Evolutionary conservation across 37 sponge, comb jelly and placozoan species (phyloP).

Genomic region (Crambe crambe): DNA sequence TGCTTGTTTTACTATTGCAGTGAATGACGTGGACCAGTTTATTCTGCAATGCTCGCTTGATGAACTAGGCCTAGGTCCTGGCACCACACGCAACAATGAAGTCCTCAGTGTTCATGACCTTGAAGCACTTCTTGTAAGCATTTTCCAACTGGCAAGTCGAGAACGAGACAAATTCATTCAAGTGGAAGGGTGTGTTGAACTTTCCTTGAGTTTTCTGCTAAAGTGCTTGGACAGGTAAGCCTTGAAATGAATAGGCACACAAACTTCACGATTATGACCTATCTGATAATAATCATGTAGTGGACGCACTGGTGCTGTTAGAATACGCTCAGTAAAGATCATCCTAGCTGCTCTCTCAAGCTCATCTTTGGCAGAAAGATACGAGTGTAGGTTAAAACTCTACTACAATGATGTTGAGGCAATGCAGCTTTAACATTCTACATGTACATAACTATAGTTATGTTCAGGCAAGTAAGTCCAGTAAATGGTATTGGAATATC

Average conservation of each 20-base stretch:
- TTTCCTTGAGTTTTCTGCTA: conserved; percentile 66
- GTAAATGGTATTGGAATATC: conserved; percentile 29
- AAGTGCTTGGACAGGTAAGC: conserved; percentile 66
- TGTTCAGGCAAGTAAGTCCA: conserved; percentile 29
- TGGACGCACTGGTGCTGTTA: conserved; percentile 74
- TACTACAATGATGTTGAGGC: too few species aligned
- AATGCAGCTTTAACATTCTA: background rate
- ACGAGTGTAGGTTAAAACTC: conserved; percentile 49
- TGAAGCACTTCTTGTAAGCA: conserved; percentile 44
- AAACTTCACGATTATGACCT: background rate
- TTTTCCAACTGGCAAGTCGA: conserved; percentile 12
- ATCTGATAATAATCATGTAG: conserved; percentile 22
- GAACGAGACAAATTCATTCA: background rate
- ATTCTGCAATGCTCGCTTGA: background rate
- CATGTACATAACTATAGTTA: conserved; percentile 16
- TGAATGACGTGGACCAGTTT: conserved; percentile 5
- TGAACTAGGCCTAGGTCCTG: conserved; percentile 8
- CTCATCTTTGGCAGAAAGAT: conserved; percentile 70
- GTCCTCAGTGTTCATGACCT: conserved; percentile 34
- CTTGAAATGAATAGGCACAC: background rate
- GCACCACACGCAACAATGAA: conserved; percentile 13
- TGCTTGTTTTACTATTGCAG: conserved; percentile 5
- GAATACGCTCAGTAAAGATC: conserved; percentile 46
- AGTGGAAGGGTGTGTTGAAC: conserved; percentile 31
- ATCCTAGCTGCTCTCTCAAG: conserved; percentile 44